Percentiles rank a stretch among this genome's conserved stretches.
Conservation (phyloP, 2,888 invertebrate genomes). For the Andrena marginata region DNA sequence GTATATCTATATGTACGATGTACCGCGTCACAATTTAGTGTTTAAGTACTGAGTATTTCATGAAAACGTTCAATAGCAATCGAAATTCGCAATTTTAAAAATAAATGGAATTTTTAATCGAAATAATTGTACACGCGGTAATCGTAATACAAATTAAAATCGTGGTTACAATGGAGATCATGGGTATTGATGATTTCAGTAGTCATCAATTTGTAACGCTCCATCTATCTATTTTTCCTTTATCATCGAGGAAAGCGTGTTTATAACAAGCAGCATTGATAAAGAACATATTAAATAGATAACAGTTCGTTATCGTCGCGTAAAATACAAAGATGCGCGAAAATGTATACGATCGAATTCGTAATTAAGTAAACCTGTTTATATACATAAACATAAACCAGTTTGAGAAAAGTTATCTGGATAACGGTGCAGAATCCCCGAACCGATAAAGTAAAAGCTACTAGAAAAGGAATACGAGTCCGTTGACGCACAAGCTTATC, state of each 20-base stretch:
- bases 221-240: not conserved
- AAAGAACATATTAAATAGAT: no score
- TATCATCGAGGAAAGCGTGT: not conserved
- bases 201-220: not conserved
- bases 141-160: no score
- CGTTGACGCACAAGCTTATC: constrained; percentile 32
- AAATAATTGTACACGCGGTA: no score
- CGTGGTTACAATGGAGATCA: no score
- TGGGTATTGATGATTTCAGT: not conserved
- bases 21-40: not conserved
- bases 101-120: no score
- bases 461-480: not conserved
- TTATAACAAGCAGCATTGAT: not conserved
- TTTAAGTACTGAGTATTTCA: not conserved
- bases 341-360: not conserved
- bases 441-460: not conserved
- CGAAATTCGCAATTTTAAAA: not conserved
- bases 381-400: not conserved
- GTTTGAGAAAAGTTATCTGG: not conserved
- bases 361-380: not conserved
- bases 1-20: no score
- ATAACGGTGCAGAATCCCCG: not conserved
- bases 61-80: not conserved
- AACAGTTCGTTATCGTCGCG: not conserved
- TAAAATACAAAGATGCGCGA: not conserved